Evolutionary conservation across 2,797 vertebrate species (phyloP).

Genomic region (Pteronotus mesoamericanus): DNA sequence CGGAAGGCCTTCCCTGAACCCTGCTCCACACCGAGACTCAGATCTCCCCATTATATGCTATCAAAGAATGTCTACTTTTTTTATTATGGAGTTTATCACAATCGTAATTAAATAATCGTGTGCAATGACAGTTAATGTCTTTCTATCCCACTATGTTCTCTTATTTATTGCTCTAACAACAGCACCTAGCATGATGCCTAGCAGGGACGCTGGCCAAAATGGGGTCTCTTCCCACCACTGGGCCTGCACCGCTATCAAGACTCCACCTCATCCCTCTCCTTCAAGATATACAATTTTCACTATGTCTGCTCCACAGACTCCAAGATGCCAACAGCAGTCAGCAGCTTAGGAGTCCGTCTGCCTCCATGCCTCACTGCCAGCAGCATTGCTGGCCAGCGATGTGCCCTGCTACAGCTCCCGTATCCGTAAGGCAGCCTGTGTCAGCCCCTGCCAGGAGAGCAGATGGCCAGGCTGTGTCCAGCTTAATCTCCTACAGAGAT

Average conservation of each 20-base stretch:
- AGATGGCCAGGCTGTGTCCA: slow-evolving; percentile 46
- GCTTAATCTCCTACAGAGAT: slow-evolving; percentile 43
- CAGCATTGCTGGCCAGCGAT: neutral
- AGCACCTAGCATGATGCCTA: neutral
- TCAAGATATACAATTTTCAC: neutral
- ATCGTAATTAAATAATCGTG: neutral
- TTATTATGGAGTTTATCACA: neutral
- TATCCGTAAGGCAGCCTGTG: neutral
- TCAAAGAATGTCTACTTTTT: neutral
- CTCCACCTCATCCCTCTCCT: neutral
- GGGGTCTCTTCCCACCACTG: neutral
- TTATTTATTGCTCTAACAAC: neutral
- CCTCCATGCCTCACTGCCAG: neutral
- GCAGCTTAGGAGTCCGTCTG: neutral
- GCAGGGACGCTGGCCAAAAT: neutral
- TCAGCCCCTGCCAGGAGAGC: slow-evolving; percentile 44
- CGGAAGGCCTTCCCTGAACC: neutral
- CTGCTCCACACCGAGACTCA: neutral
- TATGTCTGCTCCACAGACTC: neutral
- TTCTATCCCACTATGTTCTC: neutral
- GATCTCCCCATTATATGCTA: neutral
- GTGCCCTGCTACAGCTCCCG: neutral
- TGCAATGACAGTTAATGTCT: neutral
- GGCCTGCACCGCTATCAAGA: neutral
- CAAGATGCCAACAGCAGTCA: neutral